Evolutionary conservation across 2,797 vertebrate genomes (phyloP).

Genomic region (Lepilemur ruficaudatus): DNA sequence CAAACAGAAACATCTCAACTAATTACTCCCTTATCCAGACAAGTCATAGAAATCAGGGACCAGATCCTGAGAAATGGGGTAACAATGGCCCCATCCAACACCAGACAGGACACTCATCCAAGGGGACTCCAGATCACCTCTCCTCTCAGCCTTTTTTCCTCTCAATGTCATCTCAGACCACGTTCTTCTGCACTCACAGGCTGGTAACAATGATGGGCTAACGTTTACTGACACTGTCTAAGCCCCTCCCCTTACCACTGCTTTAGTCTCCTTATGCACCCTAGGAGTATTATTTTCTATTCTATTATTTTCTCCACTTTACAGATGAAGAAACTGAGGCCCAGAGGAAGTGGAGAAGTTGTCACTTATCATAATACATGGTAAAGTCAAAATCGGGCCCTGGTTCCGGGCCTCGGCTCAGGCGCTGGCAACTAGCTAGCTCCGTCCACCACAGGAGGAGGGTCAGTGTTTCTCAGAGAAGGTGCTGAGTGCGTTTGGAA

Average conservation of each 20-base stretch:
- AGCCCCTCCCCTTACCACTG: not conserved
- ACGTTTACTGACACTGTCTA: no score
- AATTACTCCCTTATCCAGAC: not conserved
- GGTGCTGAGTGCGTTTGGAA: not conserved
- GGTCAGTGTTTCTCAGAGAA: no score
- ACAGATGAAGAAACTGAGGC: not conserved
- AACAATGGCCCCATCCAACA: accelerated
- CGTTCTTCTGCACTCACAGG: not conserved
- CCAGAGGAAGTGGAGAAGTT: not conserved
- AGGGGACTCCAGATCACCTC: not conserved
- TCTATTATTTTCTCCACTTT: not conserved
- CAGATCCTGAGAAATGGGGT: not conserved
- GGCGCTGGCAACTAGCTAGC: not conserved
- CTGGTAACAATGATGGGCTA: not conserved
- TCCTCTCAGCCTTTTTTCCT: not conserved
- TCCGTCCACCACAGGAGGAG: no score
- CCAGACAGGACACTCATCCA: not conserved
- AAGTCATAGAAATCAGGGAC: not conserved
- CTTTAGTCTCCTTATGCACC: not conserved
- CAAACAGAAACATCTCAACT: not conserved
- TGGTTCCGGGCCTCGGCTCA: not conserved
- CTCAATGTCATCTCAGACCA: no score
- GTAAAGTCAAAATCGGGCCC: not conserved
- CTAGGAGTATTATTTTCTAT: not conserved
- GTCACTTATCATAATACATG: not conserved